Base-by-base conservation (phyloP, 2,888 invertebrate species). In the Bellardia bayeri region DNA sequence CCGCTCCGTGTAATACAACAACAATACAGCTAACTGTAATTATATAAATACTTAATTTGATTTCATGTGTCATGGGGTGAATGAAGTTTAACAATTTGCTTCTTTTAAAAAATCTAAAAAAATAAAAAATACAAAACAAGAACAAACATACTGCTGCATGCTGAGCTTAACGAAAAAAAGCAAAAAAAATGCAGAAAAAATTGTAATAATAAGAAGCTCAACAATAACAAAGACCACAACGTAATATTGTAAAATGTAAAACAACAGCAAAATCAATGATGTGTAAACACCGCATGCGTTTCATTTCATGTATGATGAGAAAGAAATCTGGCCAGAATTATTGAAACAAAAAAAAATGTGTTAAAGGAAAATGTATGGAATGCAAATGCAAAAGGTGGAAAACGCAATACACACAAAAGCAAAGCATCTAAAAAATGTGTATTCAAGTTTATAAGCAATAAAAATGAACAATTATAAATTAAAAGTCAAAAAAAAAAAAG, bases 251-350 rank as follows among this genome's bases (percentile, higher is more conserved):
- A 58, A 81, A 68, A 75, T 68, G 40, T 30, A 75, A 58, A 79
- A 78, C 33, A 72, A 23, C 33, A 72, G 66, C 42, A 78, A 86
- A 86, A 78, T 86, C 86, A 82, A 82, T 86, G 81, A 86, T 74
- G 72, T 82, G 66, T 71, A 82, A 86, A 86, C 82, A 68, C 86
- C 82, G 86, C 86, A 86, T 86, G 86, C 82, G 82, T 82, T 82
- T 78, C 30, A 79, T 33, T 33, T 16, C 49, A 72, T 49, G 9
- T 58, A 30, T 45, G 49, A 81, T 68, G 40, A 69, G 68, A 69
- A 81, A 81, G 42, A 81, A 84, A 78, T 14, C 16, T 56, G n/a
- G 13, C 51, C 61, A 63, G n/a, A 74, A 56, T 45, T 56, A 75
- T 58, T 75, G 49, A 42, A 23, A 23, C 23, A 63, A 68, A 69